Evolutionary conservation across 2,797 vertebrate species (phyloP), one percentile per base, ranked within the genome.

Genomic region (Chrosomus eos): DNA sequence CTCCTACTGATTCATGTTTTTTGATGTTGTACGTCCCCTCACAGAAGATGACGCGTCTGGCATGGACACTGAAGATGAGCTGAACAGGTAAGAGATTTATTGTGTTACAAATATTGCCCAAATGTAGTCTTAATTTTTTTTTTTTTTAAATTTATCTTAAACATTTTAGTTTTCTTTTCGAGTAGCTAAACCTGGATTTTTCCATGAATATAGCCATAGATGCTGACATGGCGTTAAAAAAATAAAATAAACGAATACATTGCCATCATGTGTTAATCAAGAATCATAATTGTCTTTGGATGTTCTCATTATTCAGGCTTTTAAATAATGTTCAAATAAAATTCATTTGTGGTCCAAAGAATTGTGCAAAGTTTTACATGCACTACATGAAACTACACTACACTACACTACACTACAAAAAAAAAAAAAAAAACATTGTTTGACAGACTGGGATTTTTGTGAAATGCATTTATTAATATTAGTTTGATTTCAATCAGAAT

Each of bases 31-130:
- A 5, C 19, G 3, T 28, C 8, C 51, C 6, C 40, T 8, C 72
- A 91, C 93, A 93, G 91, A 80, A 5, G 93, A 92, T 0, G 94
- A 95, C 1, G 95, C 94, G 0, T 97, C 97, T 4, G 96, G 93
- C 0, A 93, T 91, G 86, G 97, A 98, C 92, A 97, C 97, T 0
- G 97, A 97, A 79, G 97, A 97, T 16, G 97, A 98, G 85, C 94
- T 98, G 78, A 95, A 96, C 89, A 97, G 96, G 97, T 97, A 92
- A 92, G 7, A n/a, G 14, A 31, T 28, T 4, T 6, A 1, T 84
- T 68, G 19, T 5, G 11, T 74, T 26, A 19, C 36, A 38, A 36
- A 67, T 60, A 1, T 36, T 64, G 2, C 14, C 60, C 0, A 64
- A 18, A 64, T 64, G 3, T 3, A 7, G n/a, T 60, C 58, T 60